phyloP scores from a whole-genome alignment of 2,797 vertebrate genomes.

The Sebastes minor region DNA sequence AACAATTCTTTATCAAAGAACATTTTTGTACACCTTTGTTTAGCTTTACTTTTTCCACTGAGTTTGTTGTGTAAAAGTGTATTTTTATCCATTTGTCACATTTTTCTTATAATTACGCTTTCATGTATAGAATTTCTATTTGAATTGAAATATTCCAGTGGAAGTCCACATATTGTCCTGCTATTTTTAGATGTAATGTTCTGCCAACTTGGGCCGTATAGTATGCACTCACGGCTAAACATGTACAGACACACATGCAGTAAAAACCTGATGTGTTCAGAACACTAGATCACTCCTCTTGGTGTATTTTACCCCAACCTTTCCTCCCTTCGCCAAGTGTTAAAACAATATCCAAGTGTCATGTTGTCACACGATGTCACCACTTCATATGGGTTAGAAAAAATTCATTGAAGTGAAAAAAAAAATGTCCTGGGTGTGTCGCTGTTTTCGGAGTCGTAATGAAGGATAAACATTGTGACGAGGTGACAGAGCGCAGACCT shows the following conservation, averaged over 20 bases:
- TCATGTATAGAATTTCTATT: not conserved
- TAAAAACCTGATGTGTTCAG: conserved; percentile 13
- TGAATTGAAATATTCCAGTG: not conserved
- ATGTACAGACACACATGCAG: not conserved
- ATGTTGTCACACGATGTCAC: conserved; percentile 63
- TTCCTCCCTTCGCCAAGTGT: conserved; percentile 53
- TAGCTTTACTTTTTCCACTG: not conserved
- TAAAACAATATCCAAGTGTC: conserved; percentile 61
- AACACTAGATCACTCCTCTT: conserved; percentile 17
- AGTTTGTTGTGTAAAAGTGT: not conserved
- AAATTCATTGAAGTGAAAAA: conserved; percentile 35
- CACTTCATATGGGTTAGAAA: conserved; percentile 51
- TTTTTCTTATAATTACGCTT: not conserved
- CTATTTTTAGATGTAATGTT: conserved; percentile 5
- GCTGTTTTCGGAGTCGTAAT: conserved; percentile 62
- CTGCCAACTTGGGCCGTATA: conserved; percentile 1
- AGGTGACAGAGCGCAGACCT: conserved; percentile 73
- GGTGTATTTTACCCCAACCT: conserved; percentile 16
- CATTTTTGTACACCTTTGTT: conserved; percentile 17
- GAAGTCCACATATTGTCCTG: not conserved
- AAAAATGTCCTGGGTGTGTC: conserved; percentile 30
- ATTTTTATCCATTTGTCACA: not conserved
- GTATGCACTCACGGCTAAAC: not conserved
- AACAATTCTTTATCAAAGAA: conserved; percentile 32
- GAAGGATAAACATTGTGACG: conserved; percentile 73